These are phyloP conservation scores for Oryctes rhinoceros DNA, from an alignment of 1,140 invertebrate species.

Conservation along the genomic window DNA sequence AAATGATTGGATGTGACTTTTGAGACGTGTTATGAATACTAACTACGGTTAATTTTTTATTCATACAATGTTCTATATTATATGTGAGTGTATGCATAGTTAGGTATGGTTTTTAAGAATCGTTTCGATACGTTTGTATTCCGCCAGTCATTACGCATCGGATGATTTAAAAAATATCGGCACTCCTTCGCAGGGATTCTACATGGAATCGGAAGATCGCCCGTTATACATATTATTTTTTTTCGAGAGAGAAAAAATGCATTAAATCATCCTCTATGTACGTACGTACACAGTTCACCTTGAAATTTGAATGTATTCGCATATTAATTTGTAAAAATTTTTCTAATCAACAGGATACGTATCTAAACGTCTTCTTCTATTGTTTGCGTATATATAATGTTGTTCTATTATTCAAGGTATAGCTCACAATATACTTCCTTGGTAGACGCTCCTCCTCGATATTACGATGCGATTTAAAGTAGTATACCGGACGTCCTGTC, in stretches of 20 bases:
- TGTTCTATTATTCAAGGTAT: not conserved
- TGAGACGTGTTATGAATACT: not conserved
- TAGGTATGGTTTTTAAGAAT: not conserved
- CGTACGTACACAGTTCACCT: not conserved
- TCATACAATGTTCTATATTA: conserved; percentile 32
- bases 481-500: conserved; percentile 58
- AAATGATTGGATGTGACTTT: conserved; percentile 31
- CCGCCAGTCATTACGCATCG: not conserved
- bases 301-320: conserved; percentile 1
- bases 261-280: not conserved
- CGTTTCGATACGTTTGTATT: not conserved
- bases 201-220: too few relatives aligned
- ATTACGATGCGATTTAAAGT: conserved; percentile 46
- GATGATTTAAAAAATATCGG: not conserved
- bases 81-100: conserved; percentile 9
- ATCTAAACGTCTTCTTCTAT: not conserved
- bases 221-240: not conserved
- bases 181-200: too few relatives aligned
- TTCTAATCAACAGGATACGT: too few relatives aligned
- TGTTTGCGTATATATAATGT: conserved; percentile 9
- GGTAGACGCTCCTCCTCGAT: conserved; percentile 3
- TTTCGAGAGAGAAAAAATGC: not conserved
- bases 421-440: conserved; percentile 42
- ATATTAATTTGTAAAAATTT: not conserved
- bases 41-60: not conserved